phyloP scores from a whole-genome alignment of 1,140 invertebrate genomes.

The Thaumatotibia leucotreta region DNA sequence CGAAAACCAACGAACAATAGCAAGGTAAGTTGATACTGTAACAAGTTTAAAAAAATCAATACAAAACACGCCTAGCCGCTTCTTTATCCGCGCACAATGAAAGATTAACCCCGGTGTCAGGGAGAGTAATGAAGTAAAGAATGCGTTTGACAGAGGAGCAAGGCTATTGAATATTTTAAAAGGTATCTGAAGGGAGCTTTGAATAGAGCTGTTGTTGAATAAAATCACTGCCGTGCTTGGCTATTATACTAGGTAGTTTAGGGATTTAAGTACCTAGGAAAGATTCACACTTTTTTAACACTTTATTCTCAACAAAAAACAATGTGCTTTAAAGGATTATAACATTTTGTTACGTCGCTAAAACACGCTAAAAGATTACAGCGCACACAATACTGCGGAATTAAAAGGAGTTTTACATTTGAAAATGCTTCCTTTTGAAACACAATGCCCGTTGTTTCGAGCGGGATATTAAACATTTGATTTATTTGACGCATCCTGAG shows the following conservation, averaged over 20 bases:
- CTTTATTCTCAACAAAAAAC: background rate
- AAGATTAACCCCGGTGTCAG: conserved; percentile 54
- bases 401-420: background rate
- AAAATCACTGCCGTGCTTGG: background rate
- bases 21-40: background rate
- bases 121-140: conserved; percentile 52
- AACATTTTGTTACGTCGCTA: background rate
- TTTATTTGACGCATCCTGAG: conserved; percentile 41
- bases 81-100: conserved; percentile 47
- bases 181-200: conserved; percentile 16
- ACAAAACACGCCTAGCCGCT: conserved; percentile 29
- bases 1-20: background rate
- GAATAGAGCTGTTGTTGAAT: conserved; percentile 3
- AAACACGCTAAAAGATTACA: conserved; percentile 16
- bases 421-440: conserved; percentile 9
- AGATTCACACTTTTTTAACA: conserved; percentile 19
- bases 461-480: conserved; percentile 51
- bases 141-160: conserved; percentile 54
- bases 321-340: background rate
- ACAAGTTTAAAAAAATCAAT: conserved; percentile 32
- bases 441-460: conserved; percentile 40
- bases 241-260: conserved; percentile 14
- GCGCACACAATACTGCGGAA: background rate
- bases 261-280: conserved; percentile 19
- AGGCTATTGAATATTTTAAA: conserved; percentile 55